Evolutionary conservation across 2,797 vertebrate genomes (phyloP), one percentile per base, ranked within the genome.

Genomic region (Fistularia commersonii): DNA sequence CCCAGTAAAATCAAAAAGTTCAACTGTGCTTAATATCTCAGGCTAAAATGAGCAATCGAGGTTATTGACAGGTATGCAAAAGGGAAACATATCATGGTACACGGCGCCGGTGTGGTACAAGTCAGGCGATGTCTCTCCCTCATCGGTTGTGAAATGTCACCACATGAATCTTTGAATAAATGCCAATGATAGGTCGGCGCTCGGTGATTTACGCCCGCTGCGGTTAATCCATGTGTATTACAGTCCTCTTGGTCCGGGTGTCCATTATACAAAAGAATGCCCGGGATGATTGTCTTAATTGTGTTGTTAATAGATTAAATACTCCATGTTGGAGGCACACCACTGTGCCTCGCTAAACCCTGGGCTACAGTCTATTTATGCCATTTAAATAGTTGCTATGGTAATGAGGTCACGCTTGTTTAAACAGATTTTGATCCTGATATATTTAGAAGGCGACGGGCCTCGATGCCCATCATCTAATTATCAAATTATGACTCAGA

Each of bases 401-500:
- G 87, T 64, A 76, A 87, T 77, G 48, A 77, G 80, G 78, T 83
- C 82, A 83, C 50, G 31, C 80, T 80, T 79, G 71, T 83, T 77
- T 75, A 66, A 69, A 59, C 50, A 67, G 72, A 83, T 86, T 77
- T 86, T 86, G 85, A 88, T 84, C 65, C 66, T 86, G 71, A 88
- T 87, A 57, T 66, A 64, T 73, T 79, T 44, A 72, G 82, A 88
- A 80, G 67, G 74, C 69, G 42, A 57, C 45, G 60, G 78, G 73
- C 69, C 70, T 77, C 51, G 59, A 57, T 72, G 82, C 80, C 83
- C 74, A 73, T 87, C 82, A 85, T 83, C 72, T 80, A 70, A 87
- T 88, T 81, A 87, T 85, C 84, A 71, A 83, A 77, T 81, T 69
- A 83, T 83, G 85, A 83, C 79, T 84, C 71, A 80, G 70, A 82